These are phyloP conservation scores for Loris lydekkerianus DNA, from an alignment of 2,797 vertebrate species.

Conservation along the genomic window DNA sequence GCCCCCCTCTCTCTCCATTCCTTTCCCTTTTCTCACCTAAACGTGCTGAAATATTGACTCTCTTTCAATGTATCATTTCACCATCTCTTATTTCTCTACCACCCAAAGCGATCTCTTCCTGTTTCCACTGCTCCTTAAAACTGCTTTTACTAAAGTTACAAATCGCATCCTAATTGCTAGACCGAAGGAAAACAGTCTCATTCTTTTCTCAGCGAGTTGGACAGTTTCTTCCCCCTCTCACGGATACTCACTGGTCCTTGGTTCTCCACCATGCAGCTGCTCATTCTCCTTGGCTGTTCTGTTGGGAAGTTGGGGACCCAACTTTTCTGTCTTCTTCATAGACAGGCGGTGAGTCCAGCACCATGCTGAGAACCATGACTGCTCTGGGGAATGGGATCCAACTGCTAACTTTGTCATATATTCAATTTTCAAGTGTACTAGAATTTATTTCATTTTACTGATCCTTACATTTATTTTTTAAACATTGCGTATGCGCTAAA, in stretches of 20 bases:
- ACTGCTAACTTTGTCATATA: background rate
- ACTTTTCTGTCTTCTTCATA: background rate
- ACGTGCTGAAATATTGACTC: background rate
- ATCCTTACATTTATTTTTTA: background rate
- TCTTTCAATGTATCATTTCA: background rate
- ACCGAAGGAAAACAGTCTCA: too few relatives aligned
- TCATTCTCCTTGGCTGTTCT: background rate
- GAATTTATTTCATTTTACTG: background rate
- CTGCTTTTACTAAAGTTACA: background rate
- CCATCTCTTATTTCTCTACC: background rate
- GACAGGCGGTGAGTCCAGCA: background rate
- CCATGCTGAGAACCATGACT: background rate
- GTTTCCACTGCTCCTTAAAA: too few relatives aligned
- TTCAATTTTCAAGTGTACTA: background rate
- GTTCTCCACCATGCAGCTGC: fast-evolving
- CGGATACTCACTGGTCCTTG: too few relatives aligned
- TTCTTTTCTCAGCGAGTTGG: background rate
- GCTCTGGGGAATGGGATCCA: background rate
- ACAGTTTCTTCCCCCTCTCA: background rate
- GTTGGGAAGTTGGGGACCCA: background rate
- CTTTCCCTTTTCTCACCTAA: background rate
- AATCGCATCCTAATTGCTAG: background rate
- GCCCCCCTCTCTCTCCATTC: background rate
- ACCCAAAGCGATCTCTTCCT: background rate
- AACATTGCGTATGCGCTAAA: background rate